Percentiles rank a stretch among this genome's conserved stretches.
Conservation (phyloP, 2,888 invertebrate species). For the Macrophya annulata region DNA sequence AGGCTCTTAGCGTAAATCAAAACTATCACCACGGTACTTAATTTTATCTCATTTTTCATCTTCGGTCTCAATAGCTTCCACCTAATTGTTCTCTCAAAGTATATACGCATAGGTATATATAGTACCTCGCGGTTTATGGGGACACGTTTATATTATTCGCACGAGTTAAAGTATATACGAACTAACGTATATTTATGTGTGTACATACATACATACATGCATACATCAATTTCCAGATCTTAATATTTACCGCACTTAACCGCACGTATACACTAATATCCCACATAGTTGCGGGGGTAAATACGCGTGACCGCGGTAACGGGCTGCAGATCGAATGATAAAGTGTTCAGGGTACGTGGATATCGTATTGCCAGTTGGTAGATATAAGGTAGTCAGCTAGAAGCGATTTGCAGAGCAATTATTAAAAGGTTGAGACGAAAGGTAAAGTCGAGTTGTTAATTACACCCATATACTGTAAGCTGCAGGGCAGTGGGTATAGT, state of each 20-base stretch:
- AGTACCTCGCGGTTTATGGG: background rate
- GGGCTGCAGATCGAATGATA: constrained; percentile 41
- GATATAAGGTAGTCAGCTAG: background rate
- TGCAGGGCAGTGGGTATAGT: background rate
- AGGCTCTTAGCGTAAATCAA: constrained; percentile 20
- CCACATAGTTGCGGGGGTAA: constrained; percentile 13
- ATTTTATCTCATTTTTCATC: constrained; percentile 36
- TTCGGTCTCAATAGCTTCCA: background rate
- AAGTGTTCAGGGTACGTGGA: constrained; percentile 17
- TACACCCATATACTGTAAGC: background rate
- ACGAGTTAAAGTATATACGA: background rate
- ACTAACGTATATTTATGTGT: background rate
- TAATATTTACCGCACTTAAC: background rate
- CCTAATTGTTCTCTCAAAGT: constrained; percentile 5
- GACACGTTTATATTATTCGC: background rate
- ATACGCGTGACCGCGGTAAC: constrained; percentile 38
- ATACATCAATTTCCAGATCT: constrained; percentile 16
- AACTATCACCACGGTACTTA: constrained; percentile 20
- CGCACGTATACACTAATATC: background rate
- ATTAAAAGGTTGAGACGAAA: constrained; percentile 53
- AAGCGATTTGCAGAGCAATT: constrained; percentile 51
- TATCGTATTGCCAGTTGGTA: constrained; percentile 14
- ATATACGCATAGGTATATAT: background rate
- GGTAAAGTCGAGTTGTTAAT: constrained; percentile 44
- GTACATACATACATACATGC: background rate